phyloP scores from a whole-genome alignment of 2,113 vertebrate genomes.

The Pygoscelis antarcticus region DNA sequence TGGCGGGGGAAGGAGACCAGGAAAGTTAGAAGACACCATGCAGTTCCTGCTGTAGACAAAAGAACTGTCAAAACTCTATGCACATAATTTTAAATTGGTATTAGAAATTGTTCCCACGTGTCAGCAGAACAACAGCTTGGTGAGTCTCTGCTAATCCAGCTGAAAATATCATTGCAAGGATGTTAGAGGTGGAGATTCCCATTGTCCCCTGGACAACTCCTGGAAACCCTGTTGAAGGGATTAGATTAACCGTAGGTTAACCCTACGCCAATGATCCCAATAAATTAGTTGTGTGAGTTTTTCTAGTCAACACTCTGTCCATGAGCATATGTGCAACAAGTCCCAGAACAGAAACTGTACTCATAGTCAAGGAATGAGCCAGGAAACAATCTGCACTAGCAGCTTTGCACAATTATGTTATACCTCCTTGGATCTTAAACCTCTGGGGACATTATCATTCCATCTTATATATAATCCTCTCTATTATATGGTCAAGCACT shows the following conservation, averaged over 20 bases:
- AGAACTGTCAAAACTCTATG: not conserved
- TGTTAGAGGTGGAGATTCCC: not conserved
- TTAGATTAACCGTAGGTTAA: not conserved
- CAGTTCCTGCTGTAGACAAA: not conserved
- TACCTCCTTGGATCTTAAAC: not conserved
- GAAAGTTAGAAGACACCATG: not conserved
- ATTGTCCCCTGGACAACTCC: not conserved
- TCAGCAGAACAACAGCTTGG: not conserved
- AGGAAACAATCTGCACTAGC: not conserved
- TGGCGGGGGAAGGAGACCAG: not conserved
- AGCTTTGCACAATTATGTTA: not conserved
- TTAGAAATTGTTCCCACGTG: not conserved
- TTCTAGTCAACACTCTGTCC: not conserved
- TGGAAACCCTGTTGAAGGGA: not conserved
- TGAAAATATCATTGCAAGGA: not conserved
- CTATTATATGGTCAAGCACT: not conserved
- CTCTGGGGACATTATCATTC: not conserved
- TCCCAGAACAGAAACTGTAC: not conserved
- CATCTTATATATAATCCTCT: too few species aligned
- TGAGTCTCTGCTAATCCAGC: not conserved
- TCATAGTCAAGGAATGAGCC: not conserved
- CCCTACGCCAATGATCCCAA: fast-evolving
- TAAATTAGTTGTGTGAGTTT: not conserved
- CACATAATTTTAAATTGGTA: not conserved
- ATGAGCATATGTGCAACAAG: not conserved